Conservation (phyloP, 2,797 vertebrate genomes). For the Sebastes nivosus region DNA sequence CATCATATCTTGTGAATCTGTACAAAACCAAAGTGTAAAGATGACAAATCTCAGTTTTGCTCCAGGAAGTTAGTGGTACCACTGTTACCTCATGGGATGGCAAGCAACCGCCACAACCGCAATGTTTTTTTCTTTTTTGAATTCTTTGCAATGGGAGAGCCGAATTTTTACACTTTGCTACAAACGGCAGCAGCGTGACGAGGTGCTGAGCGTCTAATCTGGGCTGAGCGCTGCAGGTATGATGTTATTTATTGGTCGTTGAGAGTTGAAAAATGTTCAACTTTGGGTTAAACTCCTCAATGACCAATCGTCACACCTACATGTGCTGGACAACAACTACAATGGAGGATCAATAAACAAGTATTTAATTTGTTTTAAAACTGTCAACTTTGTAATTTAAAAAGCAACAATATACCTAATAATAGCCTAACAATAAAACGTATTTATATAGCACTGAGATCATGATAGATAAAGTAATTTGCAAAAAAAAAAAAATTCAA, state of each 20-base stretch:
- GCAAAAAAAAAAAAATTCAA: too few species aligned
- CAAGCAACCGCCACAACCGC: neutral
- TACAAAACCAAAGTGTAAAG: neutral
- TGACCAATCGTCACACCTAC: neutral
- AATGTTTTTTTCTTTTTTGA: neutral
- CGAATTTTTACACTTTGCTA: neutral
- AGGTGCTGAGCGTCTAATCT: neutral
- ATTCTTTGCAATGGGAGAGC: neutral
- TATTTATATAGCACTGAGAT: too few species aligned
- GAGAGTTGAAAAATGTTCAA: too few species aligned
- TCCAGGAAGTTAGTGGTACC: neutral
- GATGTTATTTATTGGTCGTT: accelerated
- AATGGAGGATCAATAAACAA: neutral
- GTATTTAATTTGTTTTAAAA: too few species aligned
- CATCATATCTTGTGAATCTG: neutral
- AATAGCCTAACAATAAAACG: too few species aligned
- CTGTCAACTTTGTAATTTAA: too few species aligned
- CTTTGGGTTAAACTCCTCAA: neutral
- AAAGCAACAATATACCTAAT: too few species aligned
- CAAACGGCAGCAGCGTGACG: neutral
- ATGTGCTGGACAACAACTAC: neutral
- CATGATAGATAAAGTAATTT: too few species aligned
- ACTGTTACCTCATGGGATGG: neutral
- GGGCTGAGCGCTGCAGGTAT: too few species aligned
- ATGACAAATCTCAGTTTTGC: neutral